Base-by-base conservation (phyloP, 2,113 vertebrate genomes). In the Ploceus nigricollis region DNA sequence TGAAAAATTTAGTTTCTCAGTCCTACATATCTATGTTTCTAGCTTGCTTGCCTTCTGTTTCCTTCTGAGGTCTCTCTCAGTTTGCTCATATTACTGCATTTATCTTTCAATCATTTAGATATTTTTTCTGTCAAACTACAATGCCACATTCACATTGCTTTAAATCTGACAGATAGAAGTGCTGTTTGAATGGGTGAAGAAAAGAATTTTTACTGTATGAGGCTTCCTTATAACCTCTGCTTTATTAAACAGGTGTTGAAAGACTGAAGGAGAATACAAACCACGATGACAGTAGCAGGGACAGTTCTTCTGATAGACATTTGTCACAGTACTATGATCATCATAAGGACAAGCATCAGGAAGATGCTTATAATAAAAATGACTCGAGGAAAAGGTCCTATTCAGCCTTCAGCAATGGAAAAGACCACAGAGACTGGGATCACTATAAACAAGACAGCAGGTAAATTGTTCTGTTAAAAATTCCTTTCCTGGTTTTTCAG, bases 221-320 rank as follows among this genome's bases (percentile, higher is more conserved):
- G 65, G 58, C 64, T 90, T 82, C 53, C 39, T 82, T 93, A 61
- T 51, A 84, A 77, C 66, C 63, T 96, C 24, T 95, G 73, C 53
- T 87, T 95, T 89, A 63, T 97, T 92, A 89, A 90, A 87, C 95
- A 99, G 99, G 99, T 93, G 93, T 99, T 7, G 99, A 99, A 94
- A 97, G 98, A 91, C 92, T 99, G 83, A 99, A 99, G 96, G 99
- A 99, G 82, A 98, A 97, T 91, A 97, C 98, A 68, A 99, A 99
- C 91, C 98, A 99, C 18, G 99, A 99, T 19, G 99, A 99, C 64
- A 99, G 99, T 97, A 99, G 99, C 98, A 98, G 98, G 94, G 99
- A 99, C 95, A 99, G 99, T 97, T 99, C 98, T 91, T 99, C 99
- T 23, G 99, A 99, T 48, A 97, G 99, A 77, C 98, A 99, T 83